phyloP scores from a whole-genome alignment of 2,888 invertebrate genomes.

The Pachydiplax longipennis region DNA sequence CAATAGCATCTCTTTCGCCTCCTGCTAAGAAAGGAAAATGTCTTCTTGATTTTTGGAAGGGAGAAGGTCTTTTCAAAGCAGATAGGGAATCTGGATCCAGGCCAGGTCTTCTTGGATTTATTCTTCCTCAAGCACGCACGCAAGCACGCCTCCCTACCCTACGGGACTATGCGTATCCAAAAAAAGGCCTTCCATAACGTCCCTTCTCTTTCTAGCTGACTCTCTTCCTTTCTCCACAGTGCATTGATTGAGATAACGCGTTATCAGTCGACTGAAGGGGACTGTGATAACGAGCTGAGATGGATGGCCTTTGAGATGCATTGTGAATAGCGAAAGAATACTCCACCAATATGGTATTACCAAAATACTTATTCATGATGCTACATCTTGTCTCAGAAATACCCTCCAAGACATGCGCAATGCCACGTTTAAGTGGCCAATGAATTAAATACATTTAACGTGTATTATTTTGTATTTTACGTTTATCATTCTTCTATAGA shows the following conservation, averaged over 20 bases:
- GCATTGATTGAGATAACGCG: neutral
- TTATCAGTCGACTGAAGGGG: neutral
- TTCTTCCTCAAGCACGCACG: neutral
- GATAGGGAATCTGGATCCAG: neutral
- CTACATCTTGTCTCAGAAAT: neutral
- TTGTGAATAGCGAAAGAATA: too few relatives aligned
- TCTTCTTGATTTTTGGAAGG: neutral
- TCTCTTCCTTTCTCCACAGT: neutral
- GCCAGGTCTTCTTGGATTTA: neutral
- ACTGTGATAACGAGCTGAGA: neutral
- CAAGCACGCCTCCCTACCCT: neutral
- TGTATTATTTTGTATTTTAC: too few relatives aligned
- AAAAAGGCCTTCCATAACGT: neutral
- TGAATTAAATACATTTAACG: too few relatives aligned
- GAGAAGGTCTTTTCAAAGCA: neutral
- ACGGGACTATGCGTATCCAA: neutral
- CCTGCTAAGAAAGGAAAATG: neutral
- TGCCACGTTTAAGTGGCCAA: too few relatives aligned
- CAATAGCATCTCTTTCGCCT: too few relatives aligned
- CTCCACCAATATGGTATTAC: too few relatives aligned
- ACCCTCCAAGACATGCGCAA: too few relatives aligned
- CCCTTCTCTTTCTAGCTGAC: neutral
- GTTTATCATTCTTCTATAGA: too few relatives aligned
- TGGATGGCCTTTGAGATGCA: too few relatives aligned
- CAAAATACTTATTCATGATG: too few relatives aligned